These are phyloP conservation scores for Lissonota sp. DNA, from an alignment of 2,888 invertebrate genomes.

Conservation along the genomic window DNA sequence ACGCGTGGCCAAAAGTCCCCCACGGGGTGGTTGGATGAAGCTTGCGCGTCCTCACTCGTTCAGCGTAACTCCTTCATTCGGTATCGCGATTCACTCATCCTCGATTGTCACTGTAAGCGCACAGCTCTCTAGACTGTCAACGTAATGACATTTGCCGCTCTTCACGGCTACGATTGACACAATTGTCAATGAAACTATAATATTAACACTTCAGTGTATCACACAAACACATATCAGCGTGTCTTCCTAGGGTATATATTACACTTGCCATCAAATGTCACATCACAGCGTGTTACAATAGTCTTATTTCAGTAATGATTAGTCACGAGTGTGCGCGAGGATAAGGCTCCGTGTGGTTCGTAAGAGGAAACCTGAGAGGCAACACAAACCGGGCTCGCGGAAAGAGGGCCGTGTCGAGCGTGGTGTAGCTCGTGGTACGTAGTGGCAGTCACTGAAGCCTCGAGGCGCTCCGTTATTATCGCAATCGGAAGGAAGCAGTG, in stretches of 20 bases:
- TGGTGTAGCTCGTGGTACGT: conserved; percentile 65
- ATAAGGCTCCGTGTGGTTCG: conserved; percentile 18
- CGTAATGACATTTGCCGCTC: not conserved
- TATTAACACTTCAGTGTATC: too few relatives aligned
- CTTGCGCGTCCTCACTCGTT: conserved; percentile 33
- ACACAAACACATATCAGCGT: too few relatives aligned
- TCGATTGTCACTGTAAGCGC: too few relatives aligned
- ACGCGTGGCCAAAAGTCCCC: conserved; percentile 56
- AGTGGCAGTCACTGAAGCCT: conserved; percentile 69
- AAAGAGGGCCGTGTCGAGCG: conserved; percentile 53
- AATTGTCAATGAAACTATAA: too few relatives aligned
- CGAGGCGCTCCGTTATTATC: conserved; percentile 71
- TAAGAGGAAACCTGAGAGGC: conserved; percentile 11
- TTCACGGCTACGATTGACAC: too few relatives aligned
- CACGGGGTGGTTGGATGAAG: conserved; percentile 25
- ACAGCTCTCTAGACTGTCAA: conserved; percentile 28
- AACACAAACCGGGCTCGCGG: conserved; percentile 51
- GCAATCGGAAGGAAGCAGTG: conserved; percentile 72
- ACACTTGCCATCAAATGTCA: conserved; percentile 37
- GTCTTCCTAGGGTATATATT: not conserved
- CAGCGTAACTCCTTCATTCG: conserved; percentile 29
- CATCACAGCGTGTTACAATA: conserved; percentile 30
- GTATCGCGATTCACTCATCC: conserved; percentile 16
- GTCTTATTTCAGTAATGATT: not conserved
- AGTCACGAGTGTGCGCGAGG: conserved; percentile 1